Conservation (phyloP, 2,113 vertebrate species). For the Lophura nycthemera region DNA sequence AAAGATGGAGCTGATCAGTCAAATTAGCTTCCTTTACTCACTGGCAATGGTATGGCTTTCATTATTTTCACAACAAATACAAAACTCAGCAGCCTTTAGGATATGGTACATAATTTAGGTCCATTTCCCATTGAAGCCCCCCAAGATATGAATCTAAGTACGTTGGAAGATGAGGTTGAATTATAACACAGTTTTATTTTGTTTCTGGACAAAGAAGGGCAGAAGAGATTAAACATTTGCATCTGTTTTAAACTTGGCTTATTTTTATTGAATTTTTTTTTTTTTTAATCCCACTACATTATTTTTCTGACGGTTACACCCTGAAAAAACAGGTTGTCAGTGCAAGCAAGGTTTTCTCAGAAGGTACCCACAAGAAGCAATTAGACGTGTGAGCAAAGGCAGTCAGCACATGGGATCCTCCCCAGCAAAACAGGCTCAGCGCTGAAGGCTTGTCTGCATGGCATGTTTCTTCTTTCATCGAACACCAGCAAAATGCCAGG, state of each 20-base stretch:
- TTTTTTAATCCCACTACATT: neutral
- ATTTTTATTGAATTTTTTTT: neutral
- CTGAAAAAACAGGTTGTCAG: neutral
- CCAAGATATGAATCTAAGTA: neutral
- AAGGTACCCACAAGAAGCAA: slow-evolving; percentile 7
- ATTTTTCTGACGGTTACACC: slow-evolving; percentile 17
- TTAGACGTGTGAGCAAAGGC: neutral
- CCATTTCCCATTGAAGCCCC: neutral
- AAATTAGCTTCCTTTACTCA: slow-evolving; percentile 32
- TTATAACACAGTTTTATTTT: slow-evolving; percentile 9
- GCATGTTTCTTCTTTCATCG: neutral
- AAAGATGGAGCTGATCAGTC: neutral
- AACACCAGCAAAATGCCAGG: neutral
- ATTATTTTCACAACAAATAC: slow-evolving; percentile 15
- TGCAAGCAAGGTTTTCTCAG: slow-evolving; percentile 8
- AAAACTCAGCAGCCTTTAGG: neutral
- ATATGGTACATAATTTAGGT: neutral
- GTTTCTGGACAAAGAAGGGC: slow-evolving; percentile 29
- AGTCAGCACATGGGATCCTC: slow-evolving; percentile 3
- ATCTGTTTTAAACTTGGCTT: neutral
- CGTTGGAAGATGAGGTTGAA: neutral
- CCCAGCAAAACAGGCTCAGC: neutral
- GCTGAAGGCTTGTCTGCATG: neutral
- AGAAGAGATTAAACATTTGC: slow-evolving; percentile 26
- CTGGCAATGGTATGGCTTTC: neutral